Evolutionary conservation across 2,888 invertebrate species (phyloP), one percentile per base, ranked within the genome.

Genomic region (Malacosoma neustria): DNA sequence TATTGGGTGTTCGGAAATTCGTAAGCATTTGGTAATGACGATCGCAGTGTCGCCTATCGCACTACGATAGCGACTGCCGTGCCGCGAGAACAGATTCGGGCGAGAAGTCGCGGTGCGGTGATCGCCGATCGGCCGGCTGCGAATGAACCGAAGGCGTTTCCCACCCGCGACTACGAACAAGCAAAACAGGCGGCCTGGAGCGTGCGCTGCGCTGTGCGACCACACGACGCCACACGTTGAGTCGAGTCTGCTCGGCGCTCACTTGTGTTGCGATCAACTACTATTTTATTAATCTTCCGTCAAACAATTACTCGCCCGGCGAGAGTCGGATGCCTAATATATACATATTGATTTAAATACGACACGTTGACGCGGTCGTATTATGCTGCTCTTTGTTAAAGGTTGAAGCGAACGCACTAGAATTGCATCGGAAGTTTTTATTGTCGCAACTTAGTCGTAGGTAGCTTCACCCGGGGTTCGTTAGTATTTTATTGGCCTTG

Each of bases 221-320:
- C 75, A 69, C 81, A 76, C 80, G 74, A 70, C 71, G 62, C 52
- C 75, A 69, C 81, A 76, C 80, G 74, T 71, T 71, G 62, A 61
- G 71, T 49, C 51, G 52, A 55, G 46, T 46, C 48, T 43, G 52
- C 49, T 48, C 50, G 44, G 47, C 46, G 52, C 61, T 61, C 63
- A 63, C 57, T 67, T 60, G 63, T 71, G 71, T 67, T 60, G 63
- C 72, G 71, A 73, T 77, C 70, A 70, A 72, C 68, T 72, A 73
- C 69, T 72, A 68, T 69, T 67, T 61, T 60, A 66, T 67, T 72
- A 72, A 74, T 75, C 66, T 69, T 69, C 59, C 63, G 60, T 57
- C 53, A 53, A 72, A 74, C 66, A 67, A 74, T 68, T 65, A 67
- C 61, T 63, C 51, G 54, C 49, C 54, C 56, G 54, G 42, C 59